Evolutionary conservation across 2,113 vertebrate genomes (phyloP).

Genomic region (Nothocercus julius): DNA sequence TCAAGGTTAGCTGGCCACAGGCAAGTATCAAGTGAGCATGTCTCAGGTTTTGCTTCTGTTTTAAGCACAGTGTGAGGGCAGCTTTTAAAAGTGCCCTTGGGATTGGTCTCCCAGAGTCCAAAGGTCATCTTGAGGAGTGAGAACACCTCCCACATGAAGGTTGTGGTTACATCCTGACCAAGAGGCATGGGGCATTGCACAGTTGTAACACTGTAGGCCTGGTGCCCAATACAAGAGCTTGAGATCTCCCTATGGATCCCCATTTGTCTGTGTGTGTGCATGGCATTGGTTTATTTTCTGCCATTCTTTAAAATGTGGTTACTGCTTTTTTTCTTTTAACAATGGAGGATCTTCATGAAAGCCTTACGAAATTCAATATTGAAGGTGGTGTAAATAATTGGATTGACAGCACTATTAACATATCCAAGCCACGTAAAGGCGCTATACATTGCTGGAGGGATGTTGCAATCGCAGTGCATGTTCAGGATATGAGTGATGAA

Average conservation of each 20-base stretch:
- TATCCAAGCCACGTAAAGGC: conserved; percentile 98
- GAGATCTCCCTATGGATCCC: not conserved
- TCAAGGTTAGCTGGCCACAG: conserved; percentile 10
- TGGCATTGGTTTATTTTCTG: not conserved
- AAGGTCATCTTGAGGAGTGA: not conserved
- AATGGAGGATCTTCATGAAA: conserved; percentile 98
- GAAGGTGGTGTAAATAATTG: conserved; percentile 98
- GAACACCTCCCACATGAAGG: not conserved
- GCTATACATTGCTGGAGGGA: conserved; percentile 92
- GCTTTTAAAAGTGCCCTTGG: conserved; percentile 26
- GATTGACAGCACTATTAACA: conserved; percentile 97
- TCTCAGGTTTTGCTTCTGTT: not conserved
- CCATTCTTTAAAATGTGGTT: not conserved
- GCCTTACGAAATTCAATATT: conserved; percentile 98
- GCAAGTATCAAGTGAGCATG: not conserved
- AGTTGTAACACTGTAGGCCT: not conserved
- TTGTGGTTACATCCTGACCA: not conserved
- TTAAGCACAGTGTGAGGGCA: conserved; percentile 21
- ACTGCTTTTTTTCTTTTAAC: conserved; percentile 75
- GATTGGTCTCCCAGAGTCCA: not conserved
- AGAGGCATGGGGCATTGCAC: not conserved
- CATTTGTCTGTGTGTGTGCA: not conserved
- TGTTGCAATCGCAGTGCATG: conserved; percentile 93
- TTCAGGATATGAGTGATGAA: conserved; percentile 99
- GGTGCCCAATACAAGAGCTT: not conserved